Percentiles rank a stretch among this genome's conserved stretches.
phyloP scores from a whole-genome alignment of 2,888 invertebrate genomes.

The Tetragnatha montana region DNA sequence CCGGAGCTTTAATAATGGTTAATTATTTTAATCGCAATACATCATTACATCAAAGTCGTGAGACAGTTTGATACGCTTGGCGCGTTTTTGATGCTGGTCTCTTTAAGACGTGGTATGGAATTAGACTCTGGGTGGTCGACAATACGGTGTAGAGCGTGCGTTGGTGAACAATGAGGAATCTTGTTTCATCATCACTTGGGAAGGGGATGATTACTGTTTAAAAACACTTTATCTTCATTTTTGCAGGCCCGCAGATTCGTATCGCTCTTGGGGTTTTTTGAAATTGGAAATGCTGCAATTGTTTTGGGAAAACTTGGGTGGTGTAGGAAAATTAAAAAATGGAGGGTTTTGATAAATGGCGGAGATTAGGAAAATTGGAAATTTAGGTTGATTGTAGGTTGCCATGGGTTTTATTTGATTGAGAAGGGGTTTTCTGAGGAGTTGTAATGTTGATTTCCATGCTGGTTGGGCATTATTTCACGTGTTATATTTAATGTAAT shows the following conservation, averaged over 20 bases:
- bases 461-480: too few species aligned
- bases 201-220: neutral
- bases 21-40: conserved; percentile 68
- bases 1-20: conserved; percentile 65
- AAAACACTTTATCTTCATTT: neutral
- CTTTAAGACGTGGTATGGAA: neutral
- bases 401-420: neutral
- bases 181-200: neutral
- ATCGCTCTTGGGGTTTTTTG: neutral
- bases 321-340: neutral
- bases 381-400: neutral
- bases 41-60: conserved; percentile 57
- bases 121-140: conserved; percentile 41
- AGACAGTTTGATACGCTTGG: conserved; percentile 54
- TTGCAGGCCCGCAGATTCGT: neutral
- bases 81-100: conserved; percentile 27
- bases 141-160: neutral
- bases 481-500: too few species aligned
- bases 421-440: neutral
- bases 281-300: neutral
- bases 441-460: too few species aligned
- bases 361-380: neutral
- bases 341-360: neutral
- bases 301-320: neutral
- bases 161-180: neutral